phyloP scores from a whole-genome alignment of 2,797 vertebrate genomes.

The Cossypha dichroa region DNA sequence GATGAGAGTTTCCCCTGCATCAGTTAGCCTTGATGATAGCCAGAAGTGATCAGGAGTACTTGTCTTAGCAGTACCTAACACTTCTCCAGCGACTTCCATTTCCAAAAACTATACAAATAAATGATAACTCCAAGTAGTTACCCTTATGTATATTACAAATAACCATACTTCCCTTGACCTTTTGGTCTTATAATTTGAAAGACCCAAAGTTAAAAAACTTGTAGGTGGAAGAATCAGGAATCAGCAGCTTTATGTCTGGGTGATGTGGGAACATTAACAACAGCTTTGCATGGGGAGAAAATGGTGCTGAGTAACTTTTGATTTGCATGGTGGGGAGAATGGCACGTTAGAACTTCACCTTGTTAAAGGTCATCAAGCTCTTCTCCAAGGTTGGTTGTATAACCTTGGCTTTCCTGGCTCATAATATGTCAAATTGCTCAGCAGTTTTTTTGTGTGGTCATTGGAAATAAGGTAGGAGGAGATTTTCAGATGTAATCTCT shows the following conservation, averaged over 20 bases:
- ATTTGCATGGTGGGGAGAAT: background rate
- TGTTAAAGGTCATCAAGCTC: background rate
- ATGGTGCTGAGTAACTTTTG: background rate
- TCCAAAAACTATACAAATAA: background rate
- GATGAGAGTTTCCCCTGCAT: background rate
- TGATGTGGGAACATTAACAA: background rate
- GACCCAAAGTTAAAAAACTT: background rate
- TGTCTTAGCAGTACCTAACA: background rate
- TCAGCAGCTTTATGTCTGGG: background rate
- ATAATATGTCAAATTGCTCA: background rate
- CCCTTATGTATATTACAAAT: background rate
- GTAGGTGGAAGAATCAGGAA: background rate
- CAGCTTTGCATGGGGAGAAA: fast-evolving
- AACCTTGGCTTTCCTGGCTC: background rate
- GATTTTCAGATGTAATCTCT: background rate
- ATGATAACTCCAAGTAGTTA: background rate
- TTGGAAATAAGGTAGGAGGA: background rate
- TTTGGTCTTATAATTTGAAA: background rate
- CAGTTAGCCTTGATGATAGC: background rate
- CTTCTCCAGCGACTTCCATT: background rate
- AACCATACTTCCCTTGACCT: background rate
- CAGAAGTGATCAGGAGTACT: background rate
- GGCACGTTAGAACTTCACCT: background rate
- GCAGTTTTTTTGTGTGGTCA: background rate
- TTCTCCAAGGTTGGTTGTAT: background rate